Percentiles rank a stretch among this genome's conserved stretches.
These are phyloP conservation scores for Mamestra configurata DNA, from an alignment of 1,140 invertebrate species.

Conservation along the genomic window DNA sequence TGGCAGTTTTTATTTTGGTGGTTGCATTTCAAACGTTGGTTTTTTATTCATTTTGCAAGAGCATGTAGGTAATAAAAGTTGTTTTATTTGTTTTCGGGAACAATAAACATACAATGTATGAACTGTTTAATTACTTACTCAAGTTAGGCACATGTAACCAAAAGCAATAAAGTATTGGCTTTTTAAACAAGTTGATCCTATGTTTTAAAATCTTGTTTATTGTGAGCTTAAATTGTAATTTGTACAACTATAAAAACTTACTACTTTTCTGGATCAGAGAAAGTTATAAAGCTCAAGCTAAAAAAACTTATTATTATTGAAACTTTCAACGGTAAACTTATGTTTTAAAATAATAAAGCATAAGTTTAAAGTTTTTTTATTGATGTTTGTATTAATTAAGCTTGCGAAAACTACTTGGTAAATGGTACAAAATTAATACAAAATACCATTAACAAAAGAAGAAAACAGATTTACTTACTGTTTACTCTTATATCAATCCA, in stretches of 20 bases:
- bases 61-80: not conserved
- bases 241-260: too few relatives aligned
- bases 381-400: too few relatives aligned
- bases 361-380: too few relatives aligned
- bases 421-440: not conserved
- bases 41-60: not conserved
- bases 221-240: too few relatives aligned
- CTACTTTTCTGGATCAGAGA: too few relatives aligned
- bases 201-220: too few relatives aligned
- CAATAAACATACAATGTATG: not conserved
- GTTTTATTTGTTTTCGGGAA: constrained; percentile 2
- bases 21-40: not conserved
- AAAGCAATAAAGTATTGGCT: not conserved
- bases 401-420: too few relatives aligned
- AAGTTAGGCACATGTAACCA: not conserved
- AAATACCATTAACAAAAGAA: not conserved
- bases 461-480: not conserved
- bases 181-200: too few relatives aligned
- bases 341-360: too few relatives aligned
- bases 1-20: not conserved
- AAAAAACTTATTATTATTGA: too few relatives aligned
- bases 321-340: too few relatives aligned
- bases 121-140: not conserved
- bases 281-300: too few relatives aligned
- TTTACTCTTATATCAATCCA: not conserved